Percentiles rank a stretch among this genome's conserved stretches.
These are phyloP conservation scores for Hemiscyllium ocellatum DNA, from an alignment of 2,113 vertebrate species.

Conservation along the genomic window DNA sequence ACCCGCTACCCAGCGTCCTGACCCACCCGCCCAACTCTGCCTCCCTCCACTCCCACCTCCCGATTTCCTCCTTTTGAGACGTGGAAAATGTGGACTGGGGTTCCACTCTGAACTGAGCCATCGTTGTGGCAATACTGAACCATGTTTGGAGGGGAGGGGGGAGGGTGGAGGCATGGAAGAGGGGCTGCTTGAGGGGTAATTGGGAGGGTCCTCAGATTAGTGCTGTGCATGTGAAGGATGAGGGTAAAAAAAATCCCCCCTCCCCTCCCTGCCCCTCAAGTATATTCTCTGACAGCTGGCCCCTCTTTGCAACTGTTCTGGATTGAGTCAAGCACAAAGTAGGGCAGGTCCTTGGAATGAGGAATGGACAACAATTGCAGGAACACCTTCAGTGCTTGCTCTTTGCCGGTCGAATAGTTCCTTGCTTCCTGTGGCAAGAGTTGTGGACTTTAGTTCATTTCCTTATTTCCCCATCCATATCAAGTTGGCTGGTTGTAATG, in stretches of 20 bases:
- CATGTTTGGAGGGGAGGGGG: neutral
- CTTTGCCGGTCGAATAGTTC: neutral
- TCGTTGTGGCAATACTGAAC: neutral
- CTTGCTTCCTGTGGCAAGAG: neutral
- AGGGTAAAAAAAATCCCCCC: neutral
- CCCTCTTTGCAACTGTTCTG: neutral
- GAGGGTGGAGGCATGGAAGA: too few species aligned
- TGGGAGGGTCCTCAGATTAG: neutral
- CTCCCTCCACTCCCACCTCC: fast-evolving
- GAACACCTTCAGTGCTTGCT: neutral
- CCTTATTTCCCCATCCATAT: neutral
- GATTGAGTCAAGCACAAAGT: slow-evolving; percentile 39
- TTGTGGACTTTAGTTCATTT: neutral
- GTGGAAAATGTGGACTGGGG: neutral
- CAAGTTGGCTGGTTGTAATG: neutral
- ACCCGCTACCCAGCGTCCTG: neutral
- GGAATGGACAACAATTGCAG: neutral
- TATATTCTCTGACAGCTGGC: neutral
- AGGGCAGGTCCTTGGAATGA: neutral
- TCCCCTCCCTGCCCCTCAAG: too few species aligned
- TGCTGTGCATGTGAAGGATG: neutral
- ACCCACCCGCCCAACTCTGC: slow-evolving; percentile 38
- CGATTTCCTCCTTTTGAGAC: too few species aligned
- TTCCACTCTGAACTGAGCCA: neutral
- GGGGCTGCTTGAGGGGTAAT: neutral